These are phyloP conservation scores for Peromyscus leucopus DNA, from an alignment of 2,113 vertebrate species.

Conservation along the genomic window DNA sequence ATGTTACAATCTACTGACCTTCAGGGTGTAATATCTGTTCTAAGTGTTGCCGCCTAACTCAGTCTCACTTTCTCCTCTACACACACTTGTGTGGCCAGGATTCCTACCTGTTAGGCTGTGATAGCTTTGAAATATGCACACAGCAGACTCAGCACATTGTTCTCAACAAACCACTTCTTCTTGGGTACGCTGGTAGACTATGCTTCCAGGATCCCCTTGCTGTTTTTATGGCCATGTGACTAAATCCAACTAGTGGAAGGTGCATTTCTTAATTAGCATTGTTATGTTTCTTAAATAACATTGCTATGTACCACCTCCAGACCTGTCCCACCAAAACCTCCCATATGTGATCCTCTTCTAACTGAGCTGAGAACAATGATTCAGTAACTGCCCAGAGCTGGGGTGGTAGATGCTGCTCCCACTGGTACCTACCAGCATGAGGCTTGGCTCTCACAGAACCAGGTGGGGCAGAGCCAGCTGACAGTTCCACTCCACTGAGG, in stretches of 20 bases:
- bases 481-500: no score
- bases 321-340: neutral
- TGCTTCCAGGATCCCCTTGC: neutral
- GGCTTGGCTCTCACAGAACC: no score
- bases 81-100: neutral
- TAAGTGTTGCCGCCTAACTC: neutral
- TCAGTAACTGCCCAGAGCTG: no score
- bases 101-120: neutral
- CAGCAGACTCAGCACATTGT: neutral
- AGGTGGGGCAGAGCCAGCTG: no score
- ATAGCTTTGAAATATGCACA: neutral
- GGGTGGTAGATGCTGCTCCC: no score
- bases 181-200: neutral
- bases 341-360: neutral
- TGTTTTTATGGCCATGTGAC: neutral
- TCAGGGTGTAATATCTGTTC: neutral
- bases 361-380: neutral
- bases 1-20: neutral
- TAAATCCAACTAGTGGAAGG: neutral
- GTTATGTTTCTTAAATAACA: neutral
- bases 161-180: neutral
- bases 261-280: neutral
- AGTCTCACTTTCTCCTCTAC: neutral
- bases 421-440: no score
- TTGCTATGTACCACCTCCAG: neutral